Conservation (phyloP, 1,140 invertebrate genomes). For the Steinernema feltiae region DNA sequence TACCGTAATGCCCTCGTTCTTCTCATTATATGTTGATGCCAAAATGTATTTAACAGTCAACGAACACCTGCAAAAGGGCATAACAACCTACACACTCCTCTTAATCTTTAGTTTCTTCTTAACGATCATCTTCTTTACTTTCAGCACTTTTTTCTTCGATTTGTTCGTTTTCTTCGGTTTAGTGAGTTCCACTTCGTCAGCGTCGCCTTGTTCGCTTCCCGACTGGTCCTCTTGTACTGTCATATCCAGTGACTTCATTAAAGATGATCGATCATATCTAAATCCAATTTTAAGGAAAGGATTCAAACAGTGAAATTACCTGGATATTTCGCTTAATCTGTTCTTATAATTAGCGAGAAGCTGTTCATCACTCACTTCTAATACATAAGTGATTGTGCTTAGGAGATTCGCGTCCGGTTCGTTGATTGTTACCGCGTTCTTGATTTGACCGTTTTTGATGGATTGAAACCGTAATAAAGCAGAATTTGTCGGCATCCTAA, state of each 20-base stretch:
- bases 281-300: too few relatives aligned
- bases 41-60: too few relatives aligned
- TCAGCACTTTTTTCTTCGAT: background rate
- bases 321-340: background rate
- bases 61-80: background rate
- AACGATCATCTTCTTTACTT: background rate
- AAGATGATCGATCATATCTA: background rate
- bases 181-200: background rate
- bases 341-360: background rate
- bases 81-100: background rate
- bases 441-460: background rate
- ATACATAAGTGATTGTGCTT: background rate
- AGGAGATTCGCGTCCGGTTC: background rate
- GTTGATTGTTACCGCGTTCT: background rate
- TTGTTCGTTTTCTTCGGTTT: background rate
- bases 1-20: too few relatives aligned
- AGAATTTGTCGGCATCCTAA: background rate
- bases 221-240: background rate
- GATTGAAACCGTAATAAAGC: background rate
- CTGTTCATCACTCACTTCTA: background rate
- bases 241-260: background rate
- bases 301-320: background rate
- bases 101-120: background rate
- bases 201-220: background rate
- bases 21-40: too few relatives aligned